A percentile compares a stretch with the other conserved stretches of the same genome.
Evolutionary conservation across 64 coral and sea anemone genomes (phyloP).

Genomic region (Pocillopora verrucosa): DNA sequence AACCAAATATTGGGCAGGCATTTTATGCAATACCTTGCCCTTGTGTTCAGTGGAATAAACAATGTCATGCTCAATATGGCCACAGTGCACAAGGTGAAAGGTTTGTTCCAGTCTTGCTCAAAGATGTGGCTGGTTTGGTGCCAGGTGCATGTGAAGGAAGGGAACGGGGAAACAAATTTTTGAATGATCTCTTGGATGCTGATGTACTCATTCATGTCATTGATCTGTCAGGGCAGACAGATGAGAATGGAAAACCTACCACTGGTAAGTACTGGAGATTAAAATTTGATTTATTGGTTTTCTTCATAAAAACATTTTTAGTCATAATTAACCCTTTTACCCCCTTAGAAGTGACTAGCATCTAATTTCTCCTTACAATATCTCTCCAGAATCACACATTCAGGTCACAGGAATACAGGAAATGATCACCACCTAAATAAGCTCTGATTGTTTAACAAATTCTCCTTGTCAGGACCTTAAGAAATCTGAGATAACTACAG

Average conservation of each 20-base stretch:
- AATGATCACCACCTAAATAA: too few relatives aligned
- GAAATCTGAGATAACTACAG: too few relatives aligned
- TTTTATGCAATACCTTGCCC: constrained; percentile 73
- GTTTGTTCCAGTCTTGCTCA: constrained; percentile 77
- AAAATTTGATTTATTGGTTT: too few relatives aligned
- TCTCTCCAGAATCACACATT: too few relatives aligned
- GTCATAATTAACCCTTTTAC: too few relatives aligned
- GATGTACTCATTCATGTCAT: constrained; percentile 85
- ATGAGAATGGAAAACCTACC: constrained; percentile 81
- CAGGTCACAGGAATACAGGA: too few relatives aligned
- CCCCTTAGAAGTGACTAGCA: too few relatives aligned
- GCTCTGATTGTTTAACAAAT: too few relatives aligned
- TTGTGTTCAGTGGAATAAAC: constrained; percentile 44
- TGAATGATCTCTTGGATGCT: constrained; percentile 88
- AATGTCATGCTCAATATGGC: constrained; percentile 68
- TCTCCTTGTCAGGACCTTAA: too few relatives aligned
- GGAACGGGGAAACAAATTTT: constrained; percentile 78
- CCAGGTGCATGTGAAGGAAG: constrained; percentile 84
- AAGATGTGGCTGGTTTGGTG: constrained; percentile 86
- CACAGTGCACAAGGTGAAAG: constrained; percentile 60
- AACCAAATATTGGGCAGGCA: constrained; percentile 80
- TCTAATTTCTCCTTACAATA: too few relatives aligned
- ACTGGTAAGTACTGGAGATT: constrained; percentile 30
- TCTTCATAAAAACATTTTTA: too few relatives aligned
- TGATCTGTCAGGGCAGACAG: constrained; percentile 84